Percentiles rank a stretch among this genome's conserved stretches.
phyloP scores from a whole-genome alignment of 2,797 vertebrate genomes.

The Spondyliosoma cantharus region DNA sequence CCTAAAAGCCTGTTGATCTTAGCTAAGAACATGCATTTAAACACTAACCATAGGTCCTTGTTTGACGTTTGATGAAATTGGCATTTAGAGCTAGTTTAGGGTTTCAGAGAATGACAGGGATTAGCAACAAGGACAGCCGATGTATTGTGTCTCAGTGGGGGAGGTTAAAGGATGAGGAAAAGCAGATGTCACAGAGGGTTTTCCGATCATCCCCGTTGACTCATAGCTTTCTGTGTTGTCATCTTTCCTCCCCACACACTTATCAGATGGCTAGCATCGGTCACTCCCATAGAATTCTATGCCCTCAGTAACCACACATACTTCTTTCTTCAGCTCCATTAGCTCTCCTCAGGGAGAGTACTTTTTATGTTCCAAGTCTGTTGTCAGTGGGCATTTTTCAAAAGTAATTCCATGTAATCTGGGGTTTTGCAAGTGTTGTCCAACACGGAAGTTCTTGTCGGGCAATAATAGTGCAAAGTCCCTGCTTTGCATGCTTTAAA shows the following conservation, averaged over 20 bases:
- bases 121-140: slow-evolving; percentile 22
- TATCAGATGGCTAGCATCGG: background rate
- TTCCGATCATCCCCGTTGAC: slow-evolving; percentile 21
- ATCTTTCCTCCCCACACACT: slow-evolving; percentile 7
- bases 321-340: background rate
- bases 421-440: background rate
- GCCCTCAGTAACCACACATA: no score
- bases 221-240: slow-evolving; percentile 30
- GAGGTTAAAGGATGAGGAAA: slow-evolving; percentile 44
- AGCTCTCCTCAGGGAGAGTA: slow-evolving; percentile 1
- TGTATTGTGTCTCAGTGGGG: slow-evolving; percentile 22
- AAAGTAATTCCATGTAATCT: background rate
- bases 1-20: no score
- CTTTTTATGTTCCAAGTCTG: background rate
- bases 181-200: slow-evolving; percentile 39
- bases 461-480: background rate
- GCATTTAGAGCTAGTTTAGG: slow-evolving; percentile 6
- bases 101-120: slow-evolving; percentile 22
- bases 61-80: slow-evolving; percentile 1
- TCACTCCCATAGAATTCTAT: background rate
- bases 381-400: background rate
- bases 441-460: background rate
- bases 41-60: background rate
- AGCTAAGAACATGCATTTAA: background rate
- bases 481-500: background rate